phyloP scores from a whole-genome alignment of 2,113 vertebrate species.

The Morone chrysops region DNA sequence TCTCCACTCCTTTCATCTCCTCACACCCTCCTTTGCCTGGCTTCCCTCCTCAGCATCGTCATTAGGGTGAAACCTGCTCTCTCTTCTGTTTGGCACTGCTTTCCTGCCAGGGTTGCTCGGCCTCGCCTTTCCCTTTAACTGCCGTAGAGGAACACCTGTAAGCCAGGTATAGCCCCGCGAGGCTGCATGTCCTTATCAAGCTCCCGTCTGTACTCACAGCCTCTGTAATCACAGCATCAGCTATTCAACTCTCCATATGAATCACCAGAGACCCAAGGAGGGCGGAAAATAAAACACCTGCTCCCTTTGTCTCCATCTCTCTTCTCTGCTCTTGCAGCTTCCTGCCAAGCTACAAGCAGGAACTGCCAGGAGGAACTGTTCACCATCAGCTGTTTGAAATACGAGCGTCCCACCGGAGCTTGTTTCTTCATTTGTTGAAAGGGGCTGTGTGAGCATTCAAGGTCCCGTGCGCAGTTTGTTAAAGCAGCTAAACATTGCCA shows the following conservation, averaged over 20 bases:
- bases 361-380: conserved; percentile 11
- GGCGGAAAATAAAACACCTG: conserved; percentile 22
- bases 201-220: background rate
- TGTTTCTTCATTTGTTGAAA: conserved; percentile 16
- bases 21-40: background rate
- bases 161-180: background rate
- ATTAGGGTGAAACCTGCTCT: background rate
- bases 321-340: background rate
- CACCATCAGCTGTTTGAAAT: conserved; percentile 15
- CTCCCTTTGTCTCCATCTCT: conserved; percentile 5
- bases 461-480: background rate
- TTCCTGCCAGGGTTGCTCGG: background rate
- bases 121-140: background rate
- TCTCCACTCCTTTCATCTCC: background rate
- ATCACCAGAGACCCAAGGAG: background rate
- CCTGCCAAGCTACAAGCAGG: conserved; percentile 7
- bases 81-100: background rate
- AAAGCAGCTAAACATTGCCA: background rate
- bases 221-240: conserved; percentile 33
- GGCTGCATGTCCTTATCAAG: conserved; percentile 3
- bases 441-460: background rate
- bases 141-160: background rate
- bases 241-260: background rate
- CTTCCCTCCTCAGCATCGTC: conserved; percentile 5
- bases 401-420: background rate